phyloP scores from a whole-genome alignment of 2,797 vertebrate genomes.

The Heliangelus exortis region DNA sequence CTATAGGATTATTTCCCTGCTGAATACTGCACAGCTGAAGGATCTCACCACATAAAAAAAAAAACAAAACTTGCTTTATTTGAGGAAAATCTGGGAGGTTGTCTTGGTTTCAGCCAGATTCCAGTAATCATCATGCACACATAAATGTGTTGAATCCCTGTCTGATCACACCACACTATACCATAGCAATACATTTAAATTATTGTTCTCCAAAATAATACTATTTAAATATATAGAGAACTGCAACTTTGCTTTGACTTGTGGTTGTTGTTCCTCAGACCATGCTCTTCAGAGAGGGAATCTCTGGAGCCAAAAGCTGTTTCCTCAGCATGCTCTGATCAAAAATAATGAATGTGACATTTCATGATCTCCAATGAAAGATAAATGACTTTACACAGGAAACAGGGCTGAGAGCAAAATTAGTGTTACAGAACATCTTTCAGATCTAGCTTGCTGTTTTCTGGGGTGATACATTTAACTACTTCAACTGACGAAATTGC shows the following conservation, averaged over 20 bases:
- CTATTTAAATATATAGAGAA: slow-evolving; percentile 17
- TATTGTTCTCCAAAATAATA: slow-evolving; percentile 42
- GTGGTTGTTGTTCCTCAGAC: not conserved
- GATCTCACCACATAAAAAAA: not conserved
- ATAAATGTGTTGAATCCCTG: not conserved
- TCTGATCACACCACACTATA: slow-evolving; percentile 43
- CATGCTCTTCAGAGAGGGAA: not conserved
- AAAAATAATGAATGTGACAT: slow-evolving; percentile 1
- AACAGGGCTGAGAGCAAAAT: slow-evolving; percentile 30
- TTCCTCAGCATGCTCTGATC: not conserved
- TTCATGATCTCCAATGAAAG: slow-evolving; percentile 16
- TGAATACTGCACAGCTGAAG: slow-evolving; percentile 15
- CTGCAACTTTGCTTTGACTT: not conserved
- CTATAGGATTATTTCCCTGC: not conserved
- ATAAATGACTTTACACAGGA: slow-evolving; percentile 7
- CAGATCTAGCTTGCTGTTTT: slow-evolving; percentile 20
- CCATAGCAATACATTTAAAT: slow-evolving; percentile 69
- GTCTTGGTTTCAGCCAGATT: not conserved
- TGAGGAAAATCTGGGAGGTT: slow-evolving; percentile 11
- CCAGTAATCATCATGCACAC: slow-evolving; percentile 45
- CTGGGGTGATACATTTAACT: slow-evolving; percentile 9
- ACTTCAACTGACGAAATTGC: not conserved
- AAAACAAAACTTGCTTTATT: slow-evolving; percentile 25
- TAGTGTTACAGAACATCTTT: slow-evolving; percentile 10
- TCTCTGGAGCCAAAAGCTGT: not conserved